phyloP scores from a whole-genome alignment of 2,888 invertebrate species.

The Prenolepis imparis region DNA sequence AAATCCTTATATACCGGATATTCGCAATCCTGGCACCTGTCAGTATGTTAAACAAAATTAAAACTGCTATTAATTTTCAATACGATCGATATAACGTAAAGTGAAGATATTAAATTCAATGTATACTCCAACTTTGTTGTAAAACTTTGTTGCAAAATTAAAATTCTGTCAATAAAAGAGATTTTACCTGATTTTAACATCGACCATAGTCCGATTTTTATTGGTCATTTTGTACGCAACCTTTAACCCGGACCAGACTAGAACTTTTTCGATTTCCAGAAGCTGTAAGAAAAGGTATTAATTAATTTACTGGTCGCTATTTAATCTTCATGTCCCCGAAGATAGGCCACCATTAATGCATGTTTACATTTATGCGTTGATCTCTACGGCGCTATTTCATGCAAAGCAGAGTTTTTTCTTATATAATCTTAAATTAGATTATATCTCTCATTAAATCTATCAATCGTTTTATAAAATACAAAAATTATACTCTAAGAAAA shows the following conservation, averaged over 20 bases:
- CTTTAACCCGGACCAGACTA: constrained; percentile 81
- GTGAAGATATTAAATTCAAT: neutral
- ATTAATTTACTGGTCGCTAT: neutral
- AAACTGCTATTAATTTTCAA: neutral
- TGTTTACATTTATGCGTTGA: neutral
- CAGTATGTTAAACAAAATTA: neutral
- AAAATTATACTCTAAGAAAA: neutral
- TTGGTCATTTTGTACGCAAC: constrained; percentile 74
- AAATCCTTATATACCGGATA: constrained; percentile 89
- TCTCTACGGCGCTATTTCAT: neutral
- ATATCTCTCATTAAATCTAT: neutral
- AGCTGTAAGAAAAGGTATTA: constrained; percentile 62
- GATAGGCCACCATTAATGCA: neutral
- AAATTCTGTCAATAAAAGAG: neutral
- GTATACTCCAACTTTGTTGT: neutral
- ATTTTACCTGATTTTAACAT: constrained; percentile 78
- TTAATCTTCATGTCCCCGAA: neutral
- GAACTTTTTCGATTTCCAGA: constrained; percentile 68
- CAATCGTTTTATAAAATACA: neutral
- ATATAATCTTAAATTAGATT: neutral
- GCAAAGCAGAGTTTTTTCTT: neutral
- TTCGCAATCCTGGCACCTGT: constrained; percentile 89
- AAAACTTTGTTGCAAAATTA: neutral
- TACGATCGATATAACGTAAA: neutral
- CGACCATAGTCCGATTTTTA: constrained; percentile 63